Evolutionary conservation across 2,888 invertebrate genomes (phyloP).

Genomic region (Nomada goodeniana): DNA sequence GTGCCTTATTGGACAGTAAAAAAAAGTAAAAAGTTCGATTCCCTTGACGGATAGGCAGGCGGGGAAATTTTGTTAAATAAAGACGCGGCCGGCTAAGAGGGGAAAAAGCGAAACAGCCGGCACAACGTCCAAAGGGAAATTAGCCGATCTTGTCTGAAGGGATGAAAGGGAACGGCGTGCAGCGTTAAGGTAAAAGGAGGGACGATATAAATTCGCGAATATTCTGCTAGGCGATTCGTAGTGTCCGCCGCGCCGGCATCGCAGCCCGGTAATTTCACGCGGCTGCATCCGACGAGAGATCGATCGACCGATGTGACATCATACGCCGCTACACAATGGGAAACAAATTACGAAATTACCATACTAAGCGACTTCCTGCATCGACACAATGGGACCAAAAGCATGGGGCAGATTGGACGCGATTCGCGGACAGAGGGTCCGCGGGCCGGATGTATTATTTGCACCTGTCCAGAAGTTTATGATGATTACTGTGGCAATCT

Average conservation of each 20-base stretch:
- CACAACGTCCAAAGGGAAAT: slow-evolving; percentile 34
- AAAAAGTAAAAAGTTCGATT: slow-evolving; percentile 2
- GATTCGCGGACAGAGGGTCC: slow-evolving; percentile 63
- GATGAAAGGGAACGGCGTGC: slow-evolving; percentile 12
- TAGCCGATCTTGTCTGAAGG: slow-evolving; percentile 49
- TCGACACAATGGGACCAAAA: slow-evolving; percentile 67
- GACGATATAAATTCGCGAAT: slow-evolving; percentile 64
- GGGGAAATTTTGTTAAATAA: slow-evolving; percentile 29
- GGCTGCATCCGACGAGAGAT: slow-evolving; percentile 71
- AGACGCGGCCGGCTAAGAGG: slow-evolving; percentile 8
- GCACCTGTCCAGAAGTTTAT: slow-evolving; percentile 61
- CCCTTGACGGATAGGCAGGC: not conserved
- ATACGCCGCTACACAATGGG: slow-evolving; percentile 75
- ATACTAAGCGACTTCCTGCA: slow-evolving; percentile 77
- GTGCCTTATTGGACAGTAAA: not conserved
- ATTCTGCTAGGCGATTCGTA: slow-evolving; percentile 62
- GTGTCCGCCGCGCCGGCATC: slow-evolving; percentile 45
- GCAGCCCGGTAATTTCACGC: slow-evolving; percentile 71
- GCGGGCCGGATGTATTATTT: slow-evolving; percentile 65
- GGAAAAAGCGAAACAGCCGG: slow-evolving; percentile 11
- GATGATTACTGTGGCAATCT: slow-evolving; percentile 31
- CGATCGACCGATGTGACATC: slow-evolving; percentile 74
- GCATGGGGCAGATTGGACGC: slow-evolving; percentile 62
- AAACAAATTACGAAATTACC: slow-evolving; percentile 79
- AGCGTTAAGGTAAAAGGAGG: slow-evolving; percentile 44